Conservation (phyloP, 2,113 vertebrate genomes). For the Mus pahari region DNA sequence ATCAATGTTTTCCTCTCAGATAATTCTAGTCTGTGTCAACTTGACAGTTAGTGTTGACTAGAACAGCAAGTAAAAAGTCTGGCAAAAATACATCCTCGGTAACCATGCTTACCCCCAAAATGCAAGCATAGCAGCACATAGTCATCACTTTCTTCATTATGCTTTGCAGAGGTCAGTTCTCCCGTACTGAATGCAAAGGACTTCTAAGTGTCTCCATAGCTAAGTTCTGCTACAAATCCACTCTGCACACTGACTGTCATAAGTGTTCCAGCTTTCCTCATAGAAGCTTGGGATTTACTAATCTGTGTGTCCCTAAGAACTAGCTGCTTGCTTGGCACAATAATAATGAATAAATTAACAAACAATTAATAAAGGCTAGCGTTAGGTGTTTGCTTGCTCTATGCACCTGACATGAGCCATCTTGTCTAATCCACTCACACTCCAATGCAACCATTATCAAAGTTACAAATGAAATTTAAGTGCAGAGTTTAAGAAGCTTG, state of each 20-base stretch:
- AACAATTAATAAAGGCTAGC: background rate
- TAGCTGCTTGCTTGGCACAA: background rate
- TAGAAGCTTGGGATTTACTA: background rate
- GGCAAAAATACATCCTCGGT: background rate
- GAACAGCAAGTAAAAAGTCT: background rate
- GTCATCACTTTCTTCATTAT: background rate
- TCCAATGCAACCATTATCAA: background rate
- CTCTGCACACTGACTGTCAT: background rate
- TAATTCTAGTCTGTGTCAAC: background rate
- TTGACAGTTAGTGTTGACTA: background rate
- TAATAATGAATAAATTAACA: background rate
- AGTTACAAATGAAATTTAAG: conserved; percentile 6
- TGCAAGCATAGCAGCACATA: background rate
- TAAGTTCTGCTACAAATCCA: background rate
- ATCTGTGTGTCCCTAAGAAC: background rate
- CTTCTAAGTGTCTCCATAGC: background rate
- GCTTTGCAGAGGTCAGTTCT: background rate
- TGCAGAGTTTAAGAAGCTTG: background rate
- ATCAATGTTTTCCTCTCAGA: background rate
- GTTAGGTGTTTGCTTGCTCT: background rate
- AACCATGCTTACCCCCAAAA: background rate
- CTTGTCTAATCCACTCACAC: background rate
- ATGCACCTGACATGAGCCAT: background rate
- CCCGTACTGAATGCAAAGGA: background rate
- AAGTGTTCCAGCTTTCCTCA: background rate